A percentile compares a stretch with the other conserved stretches of the same genome.
Conservation (phyloP, 2,888 invertebrate genomes). For the Sturmia bella region DNA sequence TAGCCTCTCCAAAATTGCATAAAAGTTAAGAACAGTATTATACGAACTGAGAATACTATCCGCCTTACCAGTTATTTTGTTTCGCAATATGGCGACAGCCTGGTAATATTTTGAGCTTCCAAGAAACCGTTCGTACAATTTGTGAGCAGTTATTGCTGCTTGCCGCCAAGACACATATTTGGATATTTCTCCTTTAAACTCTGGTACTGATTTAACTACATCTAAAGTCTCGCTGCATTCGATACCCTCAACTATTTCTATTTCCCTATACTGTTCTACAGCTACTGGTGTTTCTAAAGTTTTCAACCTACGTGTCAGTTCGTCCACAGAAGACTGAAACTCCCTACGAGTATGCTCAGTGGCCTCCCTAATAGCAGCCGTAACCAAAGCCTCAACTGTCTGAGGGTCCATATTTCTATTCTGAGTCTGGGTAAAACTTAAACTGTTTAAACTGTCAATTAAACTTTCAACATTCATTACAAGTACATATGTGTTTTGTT, state of each 20-base stretch:
- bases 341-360: neutral
- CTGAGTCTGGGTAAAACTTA: neutral
- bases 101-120: neutral
- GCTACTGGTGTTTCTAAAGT: neutral
- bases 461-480: neutral
- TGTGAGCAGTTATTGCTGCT: constrained; percentile 13
- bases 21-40: constrained; percentile 8
- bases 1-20: neutral
- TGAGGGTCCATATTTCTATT: neutral
- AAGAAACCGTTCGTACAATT: neutral
- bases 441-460: constrained; percentile 1
- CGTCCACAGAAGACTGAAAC: neutral
- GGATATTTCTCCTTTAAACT: constrained; percentile 3
- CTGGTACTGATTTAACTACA: constrained; percentile 5
- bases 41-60: neutral
- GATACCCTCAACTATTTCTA: constrained; percentile 1
- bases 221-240: constrained; percentile 6
- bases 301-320: neutral
- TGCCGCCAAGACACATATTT: constrained; percentile 19
- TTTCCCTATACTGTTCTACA: neutral
- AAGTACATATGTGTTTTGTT: too few species aligned
- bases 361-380: neutral
- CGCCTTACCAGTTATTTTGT: too few species aligned
- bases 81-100: too few species aligned
- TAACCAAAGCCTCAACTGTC: neutral